These are phyloP conservation scores for Meriones unguiculatus DNA, from an alignment of 2,113 vertebrate genomes.

Conservation along the genomic window DNA sequence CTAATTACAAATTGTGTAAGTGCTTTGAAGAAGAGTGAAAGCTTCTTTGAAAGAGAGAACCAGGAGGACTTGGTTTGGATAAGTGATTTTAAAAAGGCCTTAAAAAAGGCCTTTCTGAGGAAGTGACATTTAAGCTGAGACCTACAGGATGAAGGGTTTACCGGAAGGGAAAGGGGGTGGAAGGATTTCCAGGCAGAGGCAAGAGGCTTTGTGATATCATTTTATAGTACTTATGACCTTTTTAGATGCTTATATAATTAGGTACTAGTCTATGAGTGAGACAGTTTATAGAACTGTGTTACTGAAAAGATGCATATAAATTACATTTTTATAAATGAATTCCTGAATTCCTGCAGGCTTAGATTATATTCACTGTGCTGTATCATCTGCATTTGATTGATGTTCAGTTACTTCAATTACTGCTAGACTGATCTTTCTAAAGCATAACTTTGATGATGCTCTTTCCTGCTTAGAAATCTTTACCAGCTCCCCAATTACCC, in stretches of 20 bases:
- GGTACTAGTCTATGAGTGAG: conserved; percentile 80
- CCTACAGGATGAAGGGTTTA: conserved; percentile 75
- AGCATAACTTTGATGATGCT: conserved; percentile 71
- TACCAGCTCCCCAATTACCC: conserved; percentile 54
- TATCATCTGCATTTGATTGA: conserved; percentile 80
- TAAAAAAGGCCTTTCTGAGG: conserved; percentile 69
- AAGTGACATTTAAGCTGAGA: conserved; percentile 79
- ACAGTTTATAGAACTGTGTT: conserved; percentile 80
- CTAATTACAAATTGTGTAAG: conserved; percentile 65
- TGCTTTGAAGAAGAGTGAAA: conserved; percentile 50
- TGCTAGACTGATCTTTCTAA: conserved; percentile 79
- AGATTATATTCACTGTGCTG: conserved; percentile 73
- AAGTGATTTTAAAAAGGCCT: conserved; percentile 58
- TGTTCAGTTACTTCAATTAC: conserved; percentile 82
- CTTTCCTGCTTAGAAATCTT: conserved; percentile 74
- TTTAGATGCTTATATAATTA: conserved; percentile 84
- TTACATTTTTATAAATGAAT: conserved; percentile 83
- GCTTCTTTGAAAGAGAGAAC: conserved; percentile 64
- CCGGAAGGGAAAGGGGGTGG: conserved; percentile 74
- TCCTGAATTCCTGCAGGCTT: conserved; percentile 82
- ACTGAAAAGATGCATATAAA: conserved; percentile 83
- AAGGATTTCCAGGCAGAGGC: conserved; percentile 79
- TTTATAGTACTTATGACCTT: conserved; percentile 82
- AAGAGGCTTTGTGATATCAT: conserved; percentile 79
- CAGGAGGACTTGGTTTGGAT: conserved; percentile 61